Evolutionary conservation across 2,888 invertebrate species (phyloP).

Genomic region (Epirrhoe tristata): DNA sequence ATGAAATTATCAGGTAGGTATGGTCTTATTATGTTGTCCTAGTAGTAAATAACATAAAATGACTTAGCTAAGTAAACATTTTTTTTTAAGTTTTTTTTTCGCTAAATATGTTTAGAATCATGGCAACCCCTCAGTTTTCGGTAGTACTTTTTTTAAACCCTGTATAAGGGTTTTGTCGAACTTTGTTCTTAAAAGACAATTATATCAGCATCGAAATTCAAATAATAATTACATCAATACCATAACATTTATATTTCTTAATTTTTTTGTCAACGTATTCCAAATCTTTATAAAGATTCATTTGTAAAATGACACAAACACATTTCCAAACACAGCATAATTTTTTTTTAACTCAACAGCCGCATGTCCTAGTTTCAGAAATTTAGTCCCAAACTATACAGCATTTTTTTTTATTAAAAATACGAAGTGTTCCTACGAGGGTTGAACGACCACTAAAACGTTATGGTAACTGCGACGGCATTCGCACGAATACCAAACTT

Average conservation of each 20-base stretch:
- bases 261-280: neutral
- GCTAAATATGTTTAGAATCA: too few species aligned
- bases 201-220: neutral
- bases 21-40: too few species aligned
- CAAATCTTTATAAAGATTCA: too few species aligned
- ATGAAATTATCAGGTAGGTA: too few species aligned
- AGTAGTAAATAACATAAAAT: too few species aligned
- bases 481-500: conserved; percentile 79
- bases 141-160: too few species aligned
- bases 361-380: conserved; percentile 7
- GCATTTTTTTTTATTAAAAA: conserved; percentile 80
- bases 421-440: conserved; percentile 78
- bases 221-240: conserved; percentile 3
- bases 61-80: too few species aligned
- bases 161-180: too few species aligned
- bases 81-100: too few species aligned
- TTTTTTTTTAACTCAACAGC: neutral
- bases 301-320: too few species aligned
- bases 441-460: conserved; percentile 79
- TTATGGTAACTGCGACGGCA: conserved; percentile 82
- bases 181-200: conserved; percentile 4
- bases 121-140: too few species aligned
- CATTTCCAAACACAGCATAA: neutral
- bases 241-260: too few species aligned
- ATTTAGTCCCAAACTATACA: conserved; percentile 68